phyloP scores from a whole-genome alignment of 2,113 vertebrate genomes.

The Lucifuga dentata region DNA sequence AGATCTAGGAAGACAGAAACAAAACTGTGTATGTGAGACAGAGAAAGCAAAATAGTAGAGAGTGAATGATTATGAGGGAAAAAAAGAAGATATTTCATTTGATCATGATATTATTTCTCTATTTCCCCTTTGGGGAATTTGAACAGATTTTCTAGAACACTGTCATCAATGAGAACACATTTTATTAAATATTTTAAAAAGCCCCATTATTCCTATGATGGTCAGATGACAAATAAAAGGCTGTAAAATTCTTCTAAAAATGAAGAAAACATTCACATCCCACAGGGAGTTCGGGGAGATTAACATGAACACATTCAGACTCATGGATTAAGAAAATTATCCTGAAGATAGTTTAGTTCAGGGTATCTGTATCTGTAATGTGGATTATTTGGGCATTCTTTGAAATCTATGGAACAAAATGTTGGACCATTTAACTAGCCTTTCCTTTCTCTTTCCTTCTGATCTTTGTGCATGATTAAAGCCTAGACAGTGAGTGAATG shows the following conservation, averaged over 20 bases:
- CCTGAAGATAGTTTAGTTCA: constrained; percentile 22
- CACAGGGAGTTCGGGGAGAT: constrained; percentile 6
- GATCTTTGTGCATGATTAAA: constrained; percentile 36
- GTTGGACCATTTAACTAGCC: constrained; percentile 40
- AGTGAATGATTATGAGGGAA: constrained; percentile 2
- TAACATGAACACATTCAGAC: constrained; percentile 20
- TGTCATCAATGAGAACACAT: background rate
- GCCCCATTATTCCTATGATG: constrained; percentile 4
- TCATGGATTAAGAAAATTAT: constrained; percentile 30
- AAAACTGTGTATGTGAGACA: constrained; percentile 1
- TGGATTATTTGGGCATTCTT: constrained; percentile 33
- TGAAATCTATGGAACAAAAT: constrained; percentile 6
- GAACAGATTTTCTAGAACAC: constrained; percentile 15
- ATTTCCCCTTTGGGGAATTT: constrained; percentile 1
- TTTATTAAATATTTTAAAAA: constrained; percentile 12
- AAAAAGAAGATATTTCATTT: constrained; percentile 10
- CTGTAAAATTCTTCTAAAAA: constrained; percentile 16
- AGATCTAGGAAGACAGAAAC: constrained; percentile 80
- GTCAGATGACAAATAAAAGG: constrained; percentile 30
- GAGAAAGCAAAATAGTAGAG: background rate
- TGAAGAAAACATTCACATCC: constrained; percentile 11
- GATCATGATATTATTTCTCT: constrained; percentile 27
- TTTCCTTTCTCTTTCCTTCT: constrained; percentile 30
- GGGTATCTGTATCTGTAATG: constrained; percentile 23
- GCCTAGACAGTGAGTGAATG: background rate